Conservation (phyloP, 2,888 invertebrate species). For the Heliconius sara region DNA sequence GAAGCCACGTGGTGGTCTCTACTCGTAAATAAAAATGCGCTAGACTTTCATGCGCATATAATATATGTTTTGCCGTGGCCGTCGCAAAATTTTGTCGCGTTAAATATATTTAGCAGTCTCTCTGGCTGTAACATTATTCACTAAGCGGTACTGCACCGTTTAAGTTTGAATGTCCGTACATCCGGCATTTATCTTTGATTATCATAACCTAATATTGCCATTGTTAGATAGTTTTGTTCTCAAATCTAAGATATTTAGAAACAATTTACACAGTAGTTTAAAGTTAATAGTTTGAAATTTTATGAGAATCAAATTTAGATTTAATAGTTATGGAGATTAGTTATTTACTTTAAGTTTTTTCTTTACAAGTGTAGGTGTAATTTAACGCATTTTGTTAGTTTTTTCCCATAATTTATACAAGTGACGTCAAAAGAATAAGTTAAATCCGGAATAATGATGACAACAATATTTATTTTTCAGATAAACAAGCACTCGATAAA, state of each 20-base stretch:
- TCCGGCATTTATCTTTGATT: conserved; percentile 36
- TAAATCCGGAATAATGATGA: background rate
- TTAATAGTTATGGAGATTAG: background rate
- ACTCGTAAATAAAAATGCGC: background rate
- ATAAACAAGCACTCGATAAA: conserved; percentile 50
- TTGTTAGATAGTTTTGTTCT: conserved; percentile 28
- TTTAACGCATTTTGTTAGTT: conserved; percentile 4
- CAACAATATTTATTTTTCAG: conserved; percentile 61
- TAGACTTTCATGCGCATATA: background rate
- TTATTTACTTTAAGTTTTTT: background rate
- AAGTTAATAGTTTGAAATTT: background rate
- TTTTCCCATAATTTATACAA: background rate
- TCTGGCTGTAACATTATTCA: conserved; percentile 17
- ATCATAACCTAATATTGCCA: conserved; percentile 27
- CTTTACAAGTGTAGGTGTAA: background rate
- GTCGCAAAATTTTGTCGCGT: background rate
- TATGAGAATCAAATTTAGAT: background rate
- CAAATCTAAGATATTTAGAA: conserved; percentile 9
- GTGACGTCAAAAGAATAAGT: background rate
- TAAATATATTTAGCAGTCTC: conserved; percentile 9
- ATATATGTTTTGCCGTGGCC: background rate
- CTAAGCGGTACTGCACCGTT: conserved; percentile 26
- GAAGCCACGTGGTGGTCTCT: too few species aligned
- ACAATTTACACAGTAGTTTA: background rate
- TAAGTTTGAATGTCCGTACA: conserved; percentile 36